Base-by-base conservation (phyloP, 2,888 invertebrate species). In the Temnothorax ravouxi region DNA sequence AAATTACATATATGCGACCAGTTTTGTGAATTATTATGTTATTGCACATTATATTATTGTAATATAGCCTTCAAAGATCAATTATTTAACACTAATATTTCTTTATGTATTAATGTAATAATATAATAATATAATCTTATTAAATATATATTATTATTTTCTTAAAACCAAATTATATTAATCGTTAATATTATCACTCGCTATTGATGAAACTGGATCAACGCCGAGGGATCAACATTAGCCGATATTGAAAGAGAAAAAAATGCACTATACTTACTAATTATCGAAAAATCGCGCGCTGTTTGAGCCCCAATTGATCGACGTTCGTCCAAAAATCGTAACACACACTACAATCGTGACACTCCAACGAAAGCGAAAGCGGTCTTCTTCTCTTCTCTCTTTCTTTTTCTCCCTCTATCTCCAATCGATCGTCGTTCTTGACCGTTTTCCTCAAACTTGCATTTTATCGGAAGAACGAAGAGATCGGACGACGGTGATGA, bases 341-440 rank as follows among this genome's bases (percentile, higher is more conserved):
- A 81, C 75, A 81, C 79, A 81, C 81, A 81, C 79, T 13, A 77
- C 25, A 77, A 74, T 77, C 15, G 52, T 44, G 77, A 76, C 81
- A 81, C 77, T 81, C 25, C 8, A 34, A 77, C 25, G 61, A 75
- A 75, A 38, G 50, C 74, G 52, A 76, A 81, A 81, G 77, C 62
- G 50, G 11, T 38, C n/a, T 76, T 71, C 44, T 29, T 29, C n/a
- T 47, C 25, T 25, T 25, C 25, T 41, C 3, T 8, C 44, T 21
- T 21, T 59, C 56, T 38, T 25, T 66, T 25, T 50, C n/a, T 52
- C 50, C 25, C 18, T 52, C 25, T 64, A 2, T 38, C 29, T 74
- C 62, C 9, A 9, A 8, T 9, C 47, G 56, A 8, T 18, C 56
- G 25, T 18, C 38, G 25, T 71, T 79, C 15, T 56, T 52, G 41